These are phyloP conservation scores for Mythimna albipuncta DNA, from an alignment of 2,888 invertebrate genomes.

Conservation along the genomic window DNA sequence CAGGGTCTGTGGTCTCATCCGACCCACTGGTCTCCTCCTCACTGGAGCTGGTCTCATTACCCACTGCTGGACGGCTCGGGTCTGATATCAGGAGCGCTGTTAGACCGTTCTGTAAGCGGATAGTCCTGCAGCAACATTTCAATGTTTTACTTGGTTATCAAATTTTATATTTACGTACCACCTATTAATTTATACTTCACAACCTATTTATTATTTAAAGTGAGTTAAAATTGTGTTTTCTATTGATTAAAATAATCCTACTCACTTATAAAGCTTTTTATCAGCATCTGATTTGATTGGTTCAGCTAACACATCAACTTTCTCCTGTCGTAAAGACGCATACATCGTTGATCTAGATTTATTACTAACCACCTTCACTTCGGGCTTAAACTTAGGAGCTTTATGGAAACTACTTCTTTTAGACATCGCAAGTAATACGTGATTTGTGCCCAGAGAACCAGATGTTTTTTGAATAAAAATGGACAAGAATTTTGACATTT, in stretches of 20 bases:
- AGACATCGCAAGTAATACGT: conserved; percentile 77
- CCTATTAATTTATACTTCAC: background rate
- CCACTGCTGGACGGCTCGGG: conserved; percentile 76
- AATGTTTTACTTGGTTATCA: conserved; percentile 30
- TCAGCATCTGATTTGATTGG: conserved; percentile 94
- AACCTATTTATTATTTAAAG: background rate
- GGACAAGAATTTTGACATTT: conserved; percentile 88
- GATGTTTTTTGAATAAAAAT: conserved; percentile 86
- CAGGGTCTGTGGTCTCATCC: conserved; percentile 79
- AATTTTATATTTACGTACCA: background rate
- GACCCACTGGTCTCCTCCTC: conserved; percentile 80
- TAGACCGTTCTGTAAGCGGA: conserved; percentile 92
- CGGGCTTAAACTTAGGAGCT: conserved; percentile 84
- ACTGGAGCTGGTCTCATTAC: conserved; percentile 75
- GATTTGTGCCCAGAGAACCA: conserved; percentile 75
- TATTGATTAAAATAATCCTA: conserved; percentile 28
- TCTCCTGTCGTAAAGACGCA: conserved; percentile 78
- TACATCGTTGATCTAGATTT: conserved; percentile 69
- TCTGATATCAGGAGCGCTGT: conserved; percentile 94
- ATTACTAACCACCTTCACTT: conserved; percentile 78
- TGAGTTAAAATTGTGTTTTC: background rate
- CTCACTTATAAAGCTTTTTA: conserved; percentile 94
- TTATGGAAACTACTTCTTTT: conserved; percentile 83
- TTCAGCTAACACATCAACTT: conserved; percentile 85
- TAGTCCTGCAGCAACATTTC: conserved; percentile 60